phyloP scores from a whole-genome alignment of 2,797 vertebrate genomes.

The Iguana delicatissima region DNA sequence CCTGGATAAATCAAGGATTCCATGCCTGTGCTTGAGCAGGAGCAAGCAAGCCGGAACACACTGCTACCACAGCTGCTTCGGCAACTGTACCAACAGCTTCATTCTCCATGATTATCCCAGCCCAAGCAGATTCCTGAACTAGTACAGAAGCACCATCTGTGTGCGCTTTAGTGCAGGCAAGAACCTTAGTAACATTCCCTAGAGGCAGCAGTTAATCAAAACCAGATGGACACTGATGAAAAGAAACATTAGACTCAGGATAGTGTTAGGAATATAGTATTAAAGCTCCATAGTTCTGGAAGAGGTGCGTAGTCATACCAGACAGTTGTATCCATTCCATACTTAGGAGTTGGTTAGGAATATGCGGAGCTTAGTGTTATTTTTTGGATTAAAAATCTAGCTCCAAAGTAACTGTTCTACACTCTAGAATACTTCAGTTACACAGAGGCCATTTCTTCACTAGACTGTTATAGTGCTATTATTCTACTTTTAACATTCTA shows the following conservation, averaged over 20 bases:
- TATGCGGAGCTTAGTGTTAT: neutral
- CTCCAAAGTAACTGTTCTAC: neutral
- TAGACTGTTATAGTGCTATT: no score
- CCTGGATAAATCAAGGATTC: neutral
- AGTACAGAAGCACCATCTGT: neutral
- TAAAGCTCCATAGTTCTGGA: neutral
- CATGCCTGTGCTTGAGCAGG: neutral
- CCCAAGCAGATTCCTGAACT: neutral
- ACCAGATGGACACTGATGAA: neutral
- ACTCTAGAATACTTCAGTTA: neutral
- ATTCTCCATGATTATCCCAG: neutral
- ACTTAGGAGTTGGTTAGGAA: neutral
- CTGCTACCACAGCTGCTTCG: neutral
- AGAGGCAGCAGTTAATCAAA: neutral
- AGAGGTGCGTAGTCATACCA: neutral
- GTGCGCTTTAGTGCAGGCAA: neutral
- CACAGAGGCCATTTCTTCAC: no score
- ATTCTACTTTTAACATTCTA: no score
- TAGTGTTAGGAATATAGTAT: neutral
- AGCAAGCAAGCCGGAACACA: neutral
- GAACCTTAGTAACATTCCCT: neutral
- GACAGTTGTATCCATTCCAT: neutral
- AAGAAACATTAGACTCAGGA: neutral
- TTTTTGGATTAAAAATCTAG: no score
- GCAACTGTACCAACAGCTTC: neutral